Conservation (phyloP, 2,888 invertebrate species). For the Pherbina coryleti region DNA sequence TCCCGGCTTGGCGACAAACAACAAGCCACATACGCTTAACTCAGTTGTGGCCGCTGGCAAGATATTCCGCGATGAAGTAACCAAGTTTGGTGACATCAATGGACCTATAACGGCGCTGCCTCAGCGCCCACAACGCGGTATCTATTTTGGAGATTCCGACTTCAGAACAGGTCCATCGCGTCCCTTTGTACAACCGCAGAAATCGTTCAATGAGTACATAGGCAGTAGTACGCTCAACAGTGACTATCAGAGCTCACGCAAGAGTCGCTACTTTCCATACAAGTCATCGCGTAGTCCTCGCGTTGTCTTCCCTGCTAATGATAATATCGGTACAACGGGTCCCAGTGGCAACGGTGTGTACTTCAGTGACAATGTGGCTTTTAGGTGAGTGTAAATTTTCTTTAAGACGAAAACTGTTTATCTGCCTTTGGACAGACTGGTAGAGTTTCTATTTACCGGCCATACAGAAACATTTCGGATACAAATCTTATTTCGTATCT, state of each 20-base stretch:
- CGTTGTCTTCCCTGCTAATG: slow-evolving; percentile 68
- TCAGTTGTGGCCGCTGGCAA: slow-evolving; percentile 57
- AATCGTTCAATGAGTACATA: slow-evolving; percentile 66
- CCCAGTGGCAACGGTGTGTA: slow-evolving; percentile 65
- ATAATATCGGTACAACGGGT: slow-evolving; percentile 65
- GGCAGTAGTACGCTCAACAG: slow-evolving; percentile 34
- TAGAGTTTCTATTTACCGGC: too few species aligned
- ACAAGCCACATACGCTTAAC: slow-evolving; percentile 62
- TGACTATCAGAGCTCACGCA: slow-evolving; percentile 63
- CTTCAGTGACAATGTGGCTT: slow-evolving; percentile 68
- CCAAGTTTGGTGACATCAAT: slow-evolving; percentile 69
- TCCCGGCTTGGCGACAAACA: slow-evolving; percentile 63
- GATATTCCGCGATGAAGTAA: slow-evolving; percentile 68
- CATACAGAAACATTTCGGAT: too few species aligned
- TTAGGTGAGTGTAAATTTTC: slow-evolving; percentile 58
- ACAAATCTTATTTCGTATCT: too few species aligned
- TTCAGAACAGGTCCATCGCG: slow-evolving; percentile 58
- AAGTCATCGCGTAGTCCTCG: slow-evolving; percentile 69
- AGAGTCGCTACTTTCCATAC: slow-evolving; percentile 66
- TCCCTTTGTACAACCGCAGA: slow-evolving; percentile 59
- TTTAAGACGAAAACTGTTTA: too few species aligned
- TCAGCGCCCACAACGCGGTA: slow-evolving; percentile 63
- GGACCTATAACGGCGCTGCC: slow-evolving; percentile 68
- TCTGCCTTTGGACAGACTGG: too few species aligned
- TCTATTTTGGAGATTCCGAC: slow-evolving; percentile 65